Percentiles rank a stretch among this genome's conserved stretches.
Conservation (phyloP, 2,888 invertebrate species). For the Danaus chrysippus region DNA sequence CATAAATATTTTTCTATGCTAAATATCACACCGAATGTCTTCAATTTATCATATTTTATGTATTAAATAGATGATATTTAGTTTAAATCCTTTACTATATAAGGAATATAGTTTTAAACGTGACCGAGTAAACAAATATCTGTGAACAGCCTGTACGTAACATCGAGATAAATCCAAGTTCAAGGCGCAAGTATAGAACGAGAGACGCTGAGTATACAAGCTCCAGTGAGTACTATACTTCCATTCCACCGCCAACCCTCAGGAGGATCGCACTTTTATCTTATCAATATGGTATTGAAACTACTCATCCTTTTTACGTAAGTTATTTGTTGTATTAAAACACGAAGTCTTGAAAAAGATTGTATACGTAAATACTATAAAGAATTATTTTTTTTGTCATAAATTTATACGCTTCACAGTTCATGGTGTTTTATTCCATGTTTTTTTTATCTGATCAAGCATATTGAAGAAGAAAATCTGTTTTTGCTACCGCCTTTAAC, state of each 20-base stretch:
- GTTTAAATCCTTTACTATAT: too few species aligned
- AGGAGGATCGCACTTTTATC: constrained; percentile 30
- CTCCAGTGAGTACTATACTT: constrained; percentile 51
- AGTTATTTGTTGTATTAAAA: constrained; percentile 30
- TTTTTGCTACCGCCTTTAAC: too few species aligned
- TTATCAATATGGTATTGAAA: constrained; percentile 34
- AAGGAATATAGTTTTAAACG: not conserved
- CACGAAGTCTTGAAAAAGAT: not conserved
- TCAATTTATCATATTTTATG: too few species aligned
- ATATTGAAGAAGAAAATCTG: too few species aligned
- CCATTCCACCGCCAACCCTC: constrained; percentile 56
- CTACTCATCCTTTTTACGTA: constrained; percentile 42
- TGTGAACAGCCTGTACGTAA: constrained; percentile 54
- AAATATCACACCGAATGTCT: too few species aligned
- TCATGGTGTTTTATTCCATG: too few species aligned
- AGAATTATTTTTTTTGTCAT: too few species aligned
- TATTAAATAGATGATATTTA: too few species aligned
- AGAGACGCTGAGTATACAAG: constrained; percentile 65
- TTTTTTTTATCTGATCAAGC: too few species aligned
- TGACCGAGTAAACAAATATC: constrained; percentile 35
- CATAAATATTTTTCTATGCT: too few species aligned
- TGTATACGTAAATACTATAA: too few species aligned
- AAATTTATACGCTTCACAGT: too few species aligned
- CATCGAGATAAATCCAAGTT: constrained; percentile 77
- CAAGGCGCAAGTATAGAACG: constrained; percentile 66